A percentile compares a stretch with the other conserved stretches of the same genome.
Evolutionary conservation across 2,113 vertebrate species (phyloP).

Genomic region (Chauna torquata): DNA sequence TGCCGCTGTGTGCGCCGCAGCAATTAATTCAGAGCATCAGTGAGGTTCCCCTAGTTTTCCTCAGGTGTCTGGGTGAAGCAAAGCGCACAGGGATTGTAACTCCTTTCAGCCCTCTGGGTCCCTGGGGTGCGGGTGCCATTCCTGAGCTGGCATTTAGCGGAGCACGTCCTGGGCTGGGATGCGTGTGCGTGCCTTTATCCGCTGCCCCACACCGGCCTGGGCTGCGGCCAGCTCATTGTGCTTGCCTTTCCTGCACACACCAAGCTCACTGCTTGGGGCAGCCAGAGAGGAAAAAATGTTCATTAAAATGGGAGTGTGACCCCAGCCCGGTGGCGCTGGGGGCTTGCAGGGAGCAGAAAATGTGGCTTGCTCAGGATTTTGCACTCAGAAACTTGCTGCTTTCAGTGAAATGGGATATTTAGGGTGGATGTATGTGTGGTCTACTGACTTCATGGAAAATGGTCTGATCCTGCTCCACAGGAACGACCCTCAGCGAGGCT

Average conservation of each 20-base stretch:
- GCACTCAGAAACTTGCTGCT: neutral
- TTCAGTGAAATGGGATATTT: neutral
- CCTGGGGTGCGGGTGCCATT: accelerated
- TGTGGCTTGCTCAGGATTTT: neutral
- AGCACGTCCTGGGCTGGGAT: neutral
- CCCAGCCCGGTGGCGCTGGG: accelerated
- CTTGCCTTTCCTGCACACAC: neutral
- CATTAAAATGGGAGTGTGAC: neutral
- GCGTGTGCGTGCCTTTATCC: neutral
- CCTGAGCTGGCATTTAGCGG: neutral
- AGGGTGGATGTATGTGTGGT: neutral
- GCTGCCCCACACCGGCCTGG: neutral
- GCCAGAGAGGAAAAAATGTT: neutral
- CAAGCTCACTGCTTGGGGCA: neutral
- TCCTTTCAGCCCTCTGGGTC: neutral
- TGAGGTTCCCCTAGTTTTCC: neutral
- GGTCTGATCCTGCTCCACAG: neutral
- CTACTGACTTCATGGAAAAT: neutral
- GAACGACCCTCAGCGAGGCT: neutral
- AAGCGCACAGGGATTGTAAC: neutral
- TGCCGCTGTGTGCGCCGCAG: neutral
- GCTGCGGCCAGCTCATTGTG: neutral
- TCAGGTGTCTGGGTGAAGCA: neutral
- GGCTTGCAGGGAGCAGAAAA: neutral
- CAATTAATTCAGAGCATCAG: neutral